Percentiles rank a stretch among this genome's conserved stretches.
These are phyloP conservation scores for Muschampia staudingeri DNA, from an alignment of 2,888 invertebrate genomes.

Conservation along the genomic window DNA sequence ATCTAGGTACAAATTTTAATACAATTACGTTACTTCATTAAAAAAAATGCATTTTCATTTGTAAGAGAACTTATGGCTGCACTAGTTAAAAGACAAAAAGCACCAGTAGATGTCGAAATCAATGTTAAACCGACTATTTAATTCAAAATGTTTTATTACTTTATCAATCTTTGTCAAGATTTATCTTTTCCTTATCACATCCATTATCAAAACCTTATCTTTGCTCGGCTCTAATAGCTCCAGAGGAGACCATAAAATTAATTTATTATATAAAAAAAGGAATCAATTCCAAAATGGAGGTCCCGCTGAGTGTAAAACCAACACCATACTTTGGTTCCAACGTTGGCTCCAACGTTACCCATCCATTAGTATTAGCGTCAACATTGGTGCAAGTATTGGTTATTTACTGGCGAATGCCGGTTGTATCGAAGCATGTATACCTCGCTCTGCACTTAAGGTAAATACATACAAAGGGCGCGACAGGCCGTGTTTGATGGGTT, in stretches of 20 bases:
- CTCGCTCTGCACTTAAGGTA: too few species aligned
- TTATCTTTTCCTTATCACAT: conserved; percentile 34
- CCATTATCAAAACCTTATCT: conserved; percentile 37
- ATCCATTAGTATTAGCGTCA: too few species aligned
- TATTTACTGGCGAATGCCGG: too few species aligned
- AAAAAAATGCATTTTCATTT: too few species aligned
- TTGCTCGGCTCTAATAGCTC: conserved; percentile 43
- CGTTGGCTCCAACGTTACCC: neutral
- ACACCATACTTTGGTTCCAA: neutral
- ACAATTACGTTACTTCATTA: too few species aligned
- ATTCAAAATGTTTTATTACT: neutral
- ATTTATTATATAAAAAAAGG: conserved; percentile 55
- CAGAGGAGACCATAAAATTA: conserved; percentile 56
- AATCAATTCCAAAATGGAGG: conserved; percentile 62
- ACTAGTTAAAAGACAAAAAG: too few species aligned
- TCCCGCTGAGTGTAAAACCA: conserved; percentile 71
- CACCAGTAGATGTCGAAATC: neutral
- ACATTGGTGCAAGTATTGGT: too few species aligned
- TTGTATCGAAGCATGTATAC: too few species aligned
- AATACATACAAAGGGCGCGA: too few species aligned
- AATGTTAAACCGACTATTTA: neutral
- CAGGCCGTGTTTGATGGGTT: too few species aligned
- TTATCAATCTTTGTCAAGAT: conserved; percentile 32
- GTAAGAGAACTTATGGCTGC: too few species aligned
- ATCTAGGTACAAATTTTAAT: too few species aligned